phyloP scores from a whole-genome alignment of 2,113 vertebrate genomes.

The Caranx ignobilis region DNA sequence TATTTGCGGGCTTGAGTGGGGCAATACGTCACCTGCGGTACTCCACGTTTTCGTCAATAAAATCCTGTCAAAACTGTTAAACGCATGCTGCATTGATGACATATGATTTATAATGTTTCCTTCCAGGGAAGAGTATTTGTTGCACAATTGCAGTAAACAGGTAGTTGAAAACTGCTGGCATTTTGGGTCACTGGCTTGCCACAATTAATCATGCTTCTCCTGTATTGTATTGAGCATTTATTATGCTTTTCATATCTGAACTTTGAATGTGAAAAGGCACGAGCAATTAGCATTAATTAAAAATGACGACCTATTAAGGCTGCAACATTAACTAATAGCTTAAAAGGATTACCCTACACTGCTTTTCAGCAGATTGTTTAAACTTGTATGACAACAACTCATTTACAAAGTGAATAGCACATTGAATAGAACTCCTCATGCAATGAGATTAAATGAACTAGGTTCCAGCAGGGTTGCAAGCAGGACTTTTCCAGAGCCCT shows the following conservation, averaged over 20 bases:
- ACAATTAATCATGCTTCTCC: slow-evolving; percentile 44
- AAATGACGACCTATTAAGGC: slow-evolving; percentile 66
- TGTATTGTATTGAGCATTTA: slow-evolving; percentile 15
- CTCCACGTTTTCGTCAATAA: slow-evolving; percentile 79
- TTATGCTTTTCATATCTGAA: slow-evolving; percentile 37
- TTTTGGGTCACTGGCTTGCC: slow-evolving; percentile 32
- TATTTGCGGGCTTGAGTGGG: slow-evolving; percentile 76
- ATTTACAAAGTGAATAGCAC: slow-evolving; percentile 33
- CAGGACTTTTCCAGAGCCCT: slow-evolving; percentile 7
- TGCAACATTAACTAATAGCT: slow-evolving; percentile 51
- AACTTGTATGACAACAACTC: slow-evolving; percentile 20
- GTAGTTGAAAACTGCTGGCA: slow-evolving; percentile 15
- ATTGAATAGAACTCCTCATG: slow-evolving; percentile 15
- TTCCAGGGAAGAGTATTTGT: slow-evolving; percentile 43
- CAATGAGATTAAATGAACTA: slow-evolving; percentile 19
- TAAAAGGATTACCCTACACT: slow-evolving; percentile 39
- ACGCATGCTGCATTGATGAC: slow-evolving; percentile 58
- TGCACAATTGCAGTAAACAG: slow-evolving; percentile 21
- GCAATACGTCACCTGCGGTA: slow-evolving; percentile 76
- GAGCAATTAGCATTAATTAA: slow-evolving; percentile 67
- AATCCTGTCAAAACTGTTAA: slow-evolving; percentile 73
- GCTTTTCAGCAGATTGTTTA: slow-evolving; percentile 38
- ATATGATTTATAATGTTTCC: slow-evolving; percentile 62
- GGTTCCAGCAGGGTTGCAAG: slow-evolving; percentile 2
- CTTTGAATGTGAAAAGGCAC: slow-evolving; percentile 50